Evolutionary conservation across 1,140 invertebrate species (phyloP).

Genomic region (Microvelia longipes): DNA sequence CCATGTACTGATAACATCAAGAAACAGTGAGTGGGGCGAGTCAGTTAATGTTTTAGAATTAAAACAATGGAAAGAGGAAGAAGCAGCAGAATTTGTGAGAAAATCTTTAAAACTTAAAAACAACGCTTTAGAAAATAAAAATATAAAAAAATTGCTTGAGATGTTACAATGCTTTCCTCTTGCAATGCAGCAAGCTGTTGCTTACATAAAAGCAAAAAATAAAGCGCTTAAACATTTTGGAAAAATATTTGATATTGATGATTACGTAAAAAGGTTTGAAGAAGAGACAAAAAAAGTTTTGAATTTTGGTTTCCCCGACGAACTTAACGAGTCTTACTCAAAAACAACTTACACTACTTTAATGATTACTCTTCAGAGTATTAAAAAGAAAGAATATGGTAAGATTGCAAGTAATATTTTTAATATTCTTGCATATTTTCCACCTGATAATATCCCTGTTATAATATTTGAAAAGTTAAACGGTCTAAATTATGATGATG

Average conservation of each 20-base stretch:
- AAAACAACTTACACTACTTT: background rate
- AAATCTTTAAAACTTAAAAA: too few species aligned
- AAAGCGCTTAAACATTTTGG: background rate
- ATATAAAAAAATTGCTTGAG: background rate
- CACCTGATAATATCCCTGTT: background rate
- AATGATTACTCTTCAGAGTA: background rate
- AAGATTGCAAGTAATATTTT: background rate
- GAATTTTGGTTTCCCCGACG: background rate
- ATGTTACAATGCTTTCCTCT: background rate
- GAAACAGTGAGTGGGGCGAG: too few species aligned
- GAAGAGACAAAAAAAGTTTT: background rate
- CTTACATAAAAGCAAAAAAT: background rate
- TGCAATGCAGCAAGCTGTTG: background rate
- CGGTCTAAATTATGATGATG: background rate
- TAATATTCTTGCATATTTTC: background rate
- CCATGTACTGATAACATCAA: too few species aligned
- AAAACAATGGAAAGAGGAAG: too few species aligned
- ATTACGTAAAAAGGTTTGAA: background rate
- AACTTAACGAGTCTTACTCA: background rate
- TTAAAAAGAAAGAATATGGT: background rate
- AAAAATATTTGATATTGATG: background rate
- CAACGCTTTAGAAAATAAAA: too few species aligned
- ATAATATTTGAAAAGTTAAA: background rate
- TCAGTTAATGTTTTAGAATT: too few species aligned
- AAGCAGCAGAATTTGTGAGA: too few species aligned